Evolutionary conservation across 2,113 vertebrate genomes (phyloP).

Genomic region (Cavia aperea): DNA sequence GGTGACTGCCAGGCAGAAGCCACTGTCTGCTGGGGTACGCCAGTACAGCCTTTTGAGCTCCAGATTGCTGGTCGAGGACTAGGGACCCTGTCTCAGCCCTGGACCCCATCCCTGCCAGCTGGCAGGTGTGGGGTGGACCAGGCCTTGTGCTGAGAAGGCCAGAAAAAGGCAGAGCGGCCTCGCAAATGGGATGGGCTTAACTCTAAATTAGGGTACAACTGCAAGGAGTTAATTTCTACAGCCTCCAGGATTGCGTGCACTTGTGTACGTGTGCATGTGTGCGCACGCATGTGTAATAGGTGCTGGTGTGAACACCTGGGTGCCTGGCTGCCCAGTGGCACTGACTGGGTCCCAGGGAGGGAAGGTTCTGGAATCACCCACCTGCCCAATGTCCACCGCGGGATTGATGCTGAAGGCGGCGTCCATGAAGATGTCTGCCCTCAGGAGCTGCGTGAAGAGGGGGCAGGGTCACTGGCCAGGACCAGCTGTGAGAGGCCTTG

Average conservation of each 20-base stretch:
- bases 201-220: not conserved
- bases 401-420: slow-evolving; percentile 86
- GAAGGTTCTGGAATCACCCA: slow-evolving; percentile 50
- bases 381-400: slow-evolving; percentile 87
- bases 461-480: not conserved
- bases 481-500: not conserved
- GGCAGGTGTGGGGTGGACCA: not conserved
- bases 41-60: too few relatives aligned
- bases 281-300: not conserved
- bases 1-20: not conserved
- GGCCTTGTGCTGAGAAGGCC: not conserved
- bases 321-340: not conserved
- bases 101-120: not conserved
- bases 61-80: not conserved
- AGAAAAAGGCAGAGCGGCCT: not conserved
- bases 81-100: too few relatives aligned
- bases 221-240: not conserved
- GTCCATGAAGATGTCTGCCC: slow-evolving; percentile 84
- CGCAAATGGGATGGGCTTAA: not conserved
- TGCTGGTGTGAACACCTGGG: not conserved
- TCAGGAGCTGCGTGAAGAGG: slow-evolving; percentile 75
- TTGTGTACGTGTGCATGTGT: not conserved
- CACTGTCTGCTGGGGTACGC: not conserved
- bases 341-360: not conserved
- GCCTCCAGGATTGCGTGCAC: not conserved